Evolutionary conservation across 30 jellyfish, hydroid and myxozoan genomes (phyloP), one percentile per base, ranked within the genome.

Genomic region (Aurelia aurita): DNA sequence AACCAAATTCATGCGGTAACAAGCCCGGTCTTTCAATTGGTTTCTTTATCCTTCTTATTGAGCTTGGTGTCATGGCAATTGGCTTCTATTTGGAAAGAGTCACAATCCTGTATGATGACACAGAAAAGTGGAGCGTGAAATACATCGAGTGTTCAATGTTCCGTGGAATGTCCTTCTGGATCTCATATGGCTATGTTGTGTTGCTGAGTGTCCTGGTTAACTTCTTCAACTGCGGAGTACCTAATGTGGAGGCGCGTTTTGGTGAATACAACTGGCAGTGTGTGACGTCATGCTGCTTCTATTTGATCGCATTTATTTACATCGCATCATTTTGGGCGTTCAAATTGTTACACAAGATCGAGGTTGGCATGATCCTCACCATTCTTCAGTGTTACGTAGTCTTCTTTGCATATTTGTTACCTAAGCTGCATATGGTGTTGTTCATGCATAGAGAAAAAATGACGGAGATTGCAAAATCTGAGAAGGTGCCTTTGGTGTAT

Each of bases 181-280:
- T 80, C 3, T 87, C 95, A 3, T 89, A 84, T 75, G 93, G 95
- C 15, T 89, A 19, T 18, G 87, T 83, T 53, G 77, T 89, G 34
- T 67, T 70, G 15, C 71, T 95, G 21, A 81, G 98, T 67, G 70
- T 95, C 45, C 72, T 90, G 23, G 77, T 93, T 19, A 95, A 89
- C 34, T 79, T 82, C 89, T 74, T 95, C 49, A 84, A 96, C 28
- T 95, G 99, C 80, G 85, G 96, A 23, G 97, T 91, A 20, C 89
- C 94, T 14, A 81, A 95, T 31, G 91, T 95, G 87, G 95, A 84
- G 72, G 97, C 88, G 3, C 77, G 83, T 34, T 85, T 86, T 55
- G 97, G 90, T 27, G 99, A 95, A 53, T 70, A 84, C 89, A 84
- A 89, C 54, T 86, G 90, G 86, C 79, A 84, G 14, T 69, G 96